A percentile compares a stretch with the other conserved stretches of the same genome.
phyloP scores from a whole-genome alignment of 2,113 vertebrate genomes.

The Notothenia rossii region DNA sequence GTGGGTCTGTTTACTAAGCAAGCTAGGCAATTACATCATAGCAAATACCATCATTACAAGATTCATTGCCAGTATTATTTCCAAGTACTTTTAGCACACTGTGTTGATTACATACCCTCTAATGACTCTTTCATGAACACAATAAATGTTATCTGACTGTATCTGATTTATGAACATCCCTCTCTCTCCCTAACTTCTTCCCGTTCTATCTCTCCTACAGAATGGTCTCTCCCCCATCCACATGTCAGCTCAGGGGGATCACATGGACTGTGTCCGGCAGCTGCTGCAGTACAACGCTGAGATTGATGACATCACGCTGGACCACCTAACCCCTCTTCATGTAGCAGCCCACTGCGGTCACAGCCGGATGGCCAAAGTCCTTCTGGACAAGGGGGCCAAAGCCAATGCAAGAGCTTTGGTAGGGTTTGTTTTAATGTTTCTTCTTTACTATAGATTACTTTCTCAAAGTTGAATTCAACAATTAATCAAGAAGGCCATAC shows the following conservation, averaged over 20 bases:
- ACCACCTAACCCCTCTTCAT: slow-evolving; percentile 96
- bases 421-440: not conserved
- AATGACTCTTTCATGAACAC: not conserved
- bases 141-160: slow-evolving; percentile 1
- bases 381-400: slow-evolving; percentile 97
- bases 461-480: not conserved
- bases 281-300: slow-evolving; percentile 94
- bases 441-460: not conserved
- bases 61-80: not conserved
- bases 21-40: not conserved
- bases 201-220: slow-evolving; percentile 66
- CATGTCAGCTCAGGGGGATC: slow-evolving; percentile 98
- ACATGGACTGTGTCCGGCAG: slow-evolving; percentile 95
- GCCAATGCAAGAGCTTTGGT: slow-evolving; percentile 94
- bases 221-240: slow-evolving; percentile 97
- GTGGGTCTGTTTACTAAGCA: not conserved
- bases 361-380: slow-evolving; percentile 95
- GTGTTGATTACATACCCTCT: not conserved
- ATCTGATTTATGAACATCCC: not conserved
- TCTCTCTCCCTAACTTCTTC: not conserved
- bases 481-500: not conserved
- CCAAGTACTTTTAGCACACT: slow-evolving; percentile 14
- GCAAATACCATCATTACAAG: slow-evolving; percentile 11
- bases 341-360: slow-evolving; percentile 98
- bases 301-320: slow-evolving; percentile 97